Conservation (phyloP, 2,888 invertebrate species). For the Lottia scabra region DNA sequence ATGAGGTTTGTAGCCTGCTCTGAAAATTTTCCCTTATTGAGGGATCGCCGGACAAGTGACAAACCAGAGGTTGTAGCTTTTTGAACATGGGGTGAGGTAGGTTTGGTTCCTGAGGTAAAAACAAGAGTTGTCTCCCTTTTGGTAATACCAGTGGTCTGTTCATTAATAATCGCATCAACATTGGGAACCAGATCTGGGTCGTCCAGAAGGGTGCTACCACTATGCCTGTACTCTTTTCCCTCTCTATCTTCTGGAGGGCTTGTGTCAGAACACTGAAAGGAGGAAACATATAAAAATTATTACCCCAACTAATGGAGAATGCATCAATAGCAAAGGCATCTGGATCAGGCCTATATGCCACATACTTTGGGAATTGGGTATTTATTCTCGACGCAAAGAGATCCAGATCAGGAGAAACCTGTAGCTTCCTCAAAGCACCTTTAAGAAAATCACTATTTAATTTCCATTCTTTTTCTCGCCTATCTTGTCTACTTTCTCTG, state of each 20-base stretch:
- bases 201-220: conserved; percentile 21
- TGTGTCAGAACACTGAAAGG: conserved; percentile 24
- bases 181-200: conserved; percentile 13
- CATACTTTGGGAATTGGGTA: conserved; percentile 14
- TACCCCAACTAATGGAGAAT: conserved; percentile 19
- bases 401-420: conserved; percentile 19
- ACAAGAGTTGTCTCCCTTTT: background rate
- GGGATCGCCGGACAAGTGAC: conserved; percentile 16
- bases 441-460: conserved; percentile 9
- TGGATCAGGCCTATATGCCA: conserved; percentile 24
- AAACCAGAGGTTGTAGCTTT: conserved; percentile 9
- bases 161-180: conserved; percentile 16
- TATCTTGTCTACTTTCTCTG: conserved; percentile 3
- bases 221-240: conserved; percentile 17
- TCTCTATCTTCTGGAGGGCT: conserved; percentile 18
- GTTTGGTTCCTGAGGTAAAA: background rate
- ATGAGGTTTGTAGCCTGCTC: conserved; percentile 11
- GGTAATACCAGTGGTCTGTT: conserved; percentile 18
- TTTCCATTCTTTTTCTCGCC: conserved; percentile 23
- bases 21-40: conserved; percentile 16
- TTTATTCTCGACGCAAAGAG: conserved; percentile 29
- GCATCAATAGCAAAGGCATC: conserved; percentile 20
- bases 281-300: conserved; percentile 21
- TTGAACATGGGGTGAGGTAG: conserved; percentile 15
- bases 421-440: background rate